A percentile compares a stretch with the other conserved stretches of the same genome.
Conservation (phyloP, 2,113 vertebrate genomes). For the Suricata suricatta region DNA sequence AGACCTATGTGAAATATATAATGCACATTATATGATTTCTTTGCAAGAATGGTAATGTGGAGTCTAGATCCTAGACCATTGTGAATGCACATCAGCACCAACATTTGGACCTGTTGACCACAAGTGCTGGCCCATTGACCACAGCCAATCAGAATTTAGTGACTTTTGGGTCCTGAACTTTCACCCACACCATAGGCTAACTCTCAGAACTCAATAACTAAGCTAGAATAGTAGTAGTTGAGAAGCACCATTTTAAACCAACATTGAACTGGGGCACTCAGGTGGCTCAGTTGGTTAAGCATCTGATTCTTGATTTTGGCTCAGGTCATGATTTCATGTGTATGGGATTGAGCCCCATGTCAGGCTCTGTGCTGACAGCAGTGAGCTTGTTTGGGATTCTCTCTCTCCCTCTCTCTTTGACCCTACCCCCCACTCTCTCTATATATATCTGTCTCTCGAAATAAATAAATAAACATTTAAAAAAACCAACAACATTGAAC, state of each 20-base stretch:
- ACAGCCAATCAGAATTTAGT: background rate
- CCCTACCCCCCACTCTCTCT: too few relatives aligned
- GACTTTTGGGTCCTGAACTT: background rate
- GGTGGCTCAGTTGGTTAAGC: too few relatives aligned
- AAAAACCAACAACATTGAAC: background rate
- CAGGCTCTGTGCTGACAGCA: too few relatives aligned
- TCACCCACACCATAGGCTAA: background rate
- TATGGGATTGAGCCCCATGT: too few relatives aligned
- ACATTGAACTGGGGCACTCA: background rate
- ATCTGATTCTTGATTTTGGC: too few relatives aligned
- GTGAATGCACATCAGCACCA: background rate
- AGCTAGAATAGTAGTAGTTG: background rate
- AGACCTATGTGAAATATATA: background rate
- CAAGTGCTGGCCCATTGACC: background rate
- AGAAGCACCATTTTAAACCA: background rate
- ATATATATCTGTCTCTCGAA: too few relatives aligned
- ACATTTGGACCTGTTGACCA: background rate
- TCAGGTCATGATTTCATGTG: too few relatives aligned
- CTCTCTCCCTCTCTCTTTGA: too few relatives aligned
- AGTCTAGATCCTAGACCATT: background rate
- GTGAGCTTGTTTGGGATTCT: too few relatives aligned
- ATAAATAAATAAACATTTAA: too few relatives aligned
- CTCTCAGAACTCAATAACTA: background rate
- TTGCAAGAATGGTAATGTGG: background rate
- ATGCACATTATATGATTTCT: background rate